Evolutionary conservation across 2,888 invertebrate genomes (phyloP), one percentile per base, ranked within the genome.

Genomic region (Caenorhabditis sp.): DNA sequence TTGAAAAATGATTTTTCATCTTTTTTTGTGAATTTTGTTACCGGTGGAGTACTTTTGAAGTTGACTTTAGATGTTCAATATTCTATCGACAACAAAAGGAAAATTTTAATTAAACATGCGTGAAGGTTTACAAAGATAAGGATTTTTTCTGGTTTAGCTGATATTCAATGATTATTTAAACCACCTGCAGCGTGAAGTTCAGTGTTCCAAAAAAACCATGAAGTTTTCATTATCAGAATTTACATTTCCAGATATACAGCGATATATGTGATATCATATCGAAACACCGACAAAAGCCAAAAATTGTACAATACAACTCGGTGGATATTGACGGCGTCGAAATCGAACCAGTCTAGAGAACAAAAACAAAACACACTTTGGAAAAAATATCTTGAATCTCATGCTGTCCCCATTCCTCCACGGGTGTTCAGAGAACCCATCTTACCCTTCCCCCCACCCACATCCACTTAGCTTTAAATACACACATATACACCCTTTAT

Each of bases 301-400:
- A 83, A 68, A 86, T 86, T 49, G 83, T 84, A 59, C 86, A 86
- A 70, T 86, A 85, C 80, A 86, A 86, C 66, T 84, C 84, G 4
- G 81, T 86, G 14, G 86, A 86, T 70, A 81, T 86, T 36, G 86
- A 86, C 23, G 86, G 86, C 31, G 81, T 86, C 8, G 86, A 86
- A 76, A 86, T 86, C 50, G 85, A 86, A 26, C 75, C 84, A 21
- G 56, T 70, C 3, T 75, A 69, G 57, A 43, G 1, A 20, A 38
- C 20, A 43, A 21, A 52, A 7, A 17, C 21, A 4, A 17, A 21
- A 17, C 8, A 21, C 3, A 8, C 4, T 23, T 21, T 52, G 21
- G 21, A 52, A 23, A 52, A 52, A 52, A 52, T 10, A 52, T 12
- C 52, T 21, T 52, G 21, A 20, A 23, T 52, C 23, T 52, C 52